These are phyloP conservation scores for Perithous albicinctus DNA, from an alignment of 2,888 invertebrate species.

Conservation along the genomic window DNA sequence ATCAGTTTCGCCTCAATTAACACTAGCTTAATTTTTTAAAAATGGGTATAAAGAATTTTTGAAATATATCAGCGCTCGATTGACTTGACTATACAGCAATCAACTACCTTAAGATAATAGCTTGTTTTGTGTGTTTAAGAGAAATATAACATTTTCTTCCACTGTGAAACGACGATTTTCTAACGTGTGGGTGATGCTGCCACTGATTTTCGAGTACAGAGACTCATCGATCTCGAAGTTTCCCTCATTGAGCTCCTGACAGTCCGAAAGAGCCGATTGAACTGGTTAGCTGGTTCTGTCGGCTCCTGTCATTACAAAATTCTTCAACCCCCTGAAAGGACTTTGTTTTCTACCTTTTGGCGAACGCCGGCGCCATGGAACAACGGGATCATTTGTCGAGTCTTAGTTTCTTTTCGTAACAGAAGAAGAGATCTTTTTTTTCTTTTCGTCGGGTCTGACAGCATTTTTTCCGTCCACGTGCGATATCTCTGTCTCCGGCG, in stretches of 20 bases:
- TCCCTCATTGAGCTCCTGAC: constrained; percentile 4
- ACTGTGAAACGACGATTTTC: neutral
- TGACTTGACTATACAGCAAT: too few relatives aligned
- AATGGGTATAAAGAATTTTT: too few relatives aligned
- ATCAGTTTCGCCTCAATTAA: too few relatives aligned
- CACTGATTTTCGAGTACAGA: neutral
- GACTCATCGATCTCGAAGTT: neutral
- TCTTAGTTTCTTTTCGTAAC: neutral
- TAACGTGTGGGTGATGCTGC: constrained; percentile 20
- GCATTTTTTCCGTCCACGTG: constrained; percentile 14
- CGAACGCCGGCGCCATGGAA: constrained; percentile 7
- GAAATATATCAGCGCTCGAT: too few relatives aligned
- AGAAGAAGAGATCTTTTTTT: too few relatives aligned
- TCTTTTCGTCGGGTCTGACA: too few relatives aligned
- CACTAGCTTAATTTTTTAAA: too few relatives aligned
- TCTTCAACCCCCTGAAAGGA: too few relatives aligned
- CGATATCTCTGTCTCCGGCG: neutral
- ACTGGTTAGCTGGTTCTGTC: neutral
- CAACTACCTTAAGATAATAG: too few relatives aligned
- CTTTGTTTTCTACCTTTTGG: neutral
- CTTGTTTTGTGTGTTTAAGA: too few relatives aligned
- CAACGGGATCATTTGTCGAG: neutral
- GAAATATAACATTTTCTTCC: neutral
- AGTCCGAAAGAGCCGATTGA: neutral
- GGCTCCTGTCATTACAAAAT: neutral